Base-by-base conservation (phyloP, 2,888 invertebrate genomes). In the Atethmia centrago region DNA sequence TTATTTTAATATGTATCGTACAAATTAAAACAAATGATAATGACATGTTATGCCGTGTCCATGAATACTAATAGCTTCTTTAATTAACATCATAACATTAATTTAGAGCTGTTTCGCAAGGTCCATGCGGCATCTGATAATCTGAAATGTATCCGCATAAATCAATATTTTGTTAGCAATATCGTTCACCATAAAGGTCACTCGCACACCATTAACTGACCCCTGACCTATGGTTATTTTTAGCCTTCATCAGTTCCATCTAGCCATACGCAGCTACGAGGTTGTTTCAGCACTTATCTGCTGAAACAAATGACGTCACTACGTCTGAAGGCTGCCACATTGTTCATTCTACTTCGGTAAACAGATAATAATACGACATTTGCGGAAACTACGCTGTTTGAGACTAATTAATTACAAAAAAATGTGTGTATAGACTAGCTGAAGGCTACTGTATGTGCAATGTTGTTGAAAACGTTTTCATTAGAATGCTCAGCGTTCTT, bases 261-360 rank as follows among this genome's bases (percentile, higher is more conserved):
- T 87, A 92, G 89, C 89, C 85, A 87, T 90, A 91, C 90, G 88
- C 86, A 72, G 86, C 93, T 83, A 87, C 93, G 93, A 95, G 95
- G 95, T 90, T 93, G 86, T 87, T 88, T 83, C 89, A 90, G 89
- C 84, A 91, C 87, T 93, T 92, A 93, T 95, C 94, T 93, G 93
- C 95, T 95, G 93, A 95, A 95, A 95, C 95, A 94, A 94, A 93
- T 95, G 95, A 95, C 95, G 95, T 96, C 95, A 95, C 87, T 87
- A 78, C 85, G 87, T 88, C 89, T 90, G 93, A 94, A 94, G 95
- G 94, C 91, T 90, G 86, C 85, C 85, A 85, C 87, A 91, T 90
- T 90, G 90, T 92, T 92, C 90, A 91, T 92, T 92, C 90, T 90
- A 90, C 89, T 87, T 86, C 88, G 90, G 91, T 94, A 94, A 93